Base-by-base conservation (phyloP, 1,140 invertebrate species). In the Protaetia brevitarsis region DNA sequence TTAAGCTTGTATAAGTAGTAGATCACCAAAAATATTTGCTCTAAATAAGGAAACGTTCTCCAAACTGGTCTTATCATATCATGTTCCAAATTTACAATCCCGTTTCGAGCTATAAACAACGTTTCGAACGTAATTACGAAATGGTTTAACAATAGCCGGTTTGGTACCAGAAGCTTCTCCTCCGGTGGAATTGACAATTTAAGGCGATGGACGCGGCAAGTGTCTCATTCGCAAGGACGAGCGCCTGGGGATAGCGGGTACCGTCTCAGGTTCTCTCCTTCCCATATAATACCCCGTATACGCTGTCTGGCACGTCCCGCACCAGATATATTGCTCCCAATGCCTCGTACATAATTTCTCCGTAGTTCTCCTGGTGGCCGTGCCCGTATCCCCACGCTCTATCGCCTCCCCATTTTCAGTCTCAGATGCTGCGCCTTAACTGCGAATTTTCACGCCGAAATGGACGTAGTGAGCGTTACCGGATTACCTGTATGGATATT, bases 291-390 rank as follows among this genome's bases (percentile, higher is more conserved):
- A 74, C 73, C 71, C 73, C 69, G 74, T 73, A 73, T 75, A 72
- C 73, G 72, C 74, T 70, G 75, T 77, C 76, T 76, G 70, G 76
- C 76, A 78, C 76, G 76, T 78, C 76, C 75, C 74, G 72, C 69
- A 45, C 59, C 67, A 72, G 75, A 78, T 77, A 73, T 78, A 78
- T 77, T 72, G 76, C 77, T 78, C 77, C 77, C 77, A 74, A 73
- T 75, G 77, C 75, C 73, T 77, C 73, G 75, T 78, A 76, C 76
- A 78, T 78, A 77, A 78, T 78, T 78, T 76, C 77, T 76, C 69
- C 63, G 51, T 71, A 74, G 72, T 74, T 75, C 66, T 45, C 41
- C 41, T 19, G 41, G 41, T n/a, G n/a, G n/a, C n/a, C n/a, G n/a
- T n/a, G n/a, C n/a, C n/a, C n/a, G n/a, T n/a, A n/a, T n/a, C n/a